Evolutionary conservation across 1,140 invertebrate species (phyloP).

Genomic region (Zaprionus taronus): DNA sequence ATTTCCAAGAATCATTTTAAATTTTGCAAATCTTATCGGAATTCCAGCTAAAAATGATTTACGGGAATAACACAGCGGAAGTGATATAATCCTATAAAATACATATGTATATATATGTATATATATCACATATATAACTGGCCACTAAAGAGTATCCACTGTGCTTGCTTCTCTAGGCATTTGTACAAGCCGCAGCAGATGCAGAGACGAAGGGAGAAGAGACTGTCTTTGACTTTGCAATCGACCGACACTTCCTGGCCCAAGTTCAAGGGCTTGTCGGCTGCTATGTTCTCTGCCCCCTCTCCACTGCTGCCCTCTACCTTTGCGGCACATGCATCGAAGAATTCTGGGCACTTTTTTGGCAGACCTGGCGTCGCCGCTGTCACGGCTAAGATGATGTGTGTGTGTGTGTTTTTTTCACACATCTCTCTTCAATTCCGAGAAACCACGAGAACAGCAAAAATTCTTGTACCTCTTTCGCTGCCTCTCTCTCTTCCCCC

Average conservation of each 20-base stretch:
- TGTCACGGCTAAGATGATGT: constrained; percentile 52
- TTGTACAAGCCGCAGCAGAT: not conserved
- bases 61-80: not conserved
- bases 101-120: not conserved
- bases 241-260: constrained; percentile 67
- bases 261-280: constrained; percentile 68
- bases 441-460: constrained; percentile 58
- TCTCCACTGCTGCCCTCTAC: constrained; percentile 3
- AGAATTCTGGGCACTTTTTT: constrained; percentile 46
- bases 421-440: constrained; percentile 29
- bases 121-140: not conserved
- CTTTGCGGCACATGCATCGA: constrained; percentile 49
- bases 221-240: constrained; percentile 44
- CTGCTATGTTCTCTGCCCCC: constrained; percentile 11
- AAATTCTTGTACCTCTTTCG: constrained; percentile 60
- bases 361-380: constrained; percentile 64
- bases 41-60: not conserved
- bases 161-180: not conserved
- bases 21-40: not conserved
- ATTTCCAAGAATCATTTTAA: not conserved
- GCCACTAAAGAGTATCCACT: not conserved
- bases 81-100: constrained; percentile 8
- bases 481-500: constrained; percentile 6
- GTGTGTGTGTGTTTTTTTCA: constrained; percentile 20
- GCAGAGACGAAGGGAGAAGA: not conserved